Conservation (phyloP, 2,113 vertebrate genomes). For the Lagopus leucura region DNA sequence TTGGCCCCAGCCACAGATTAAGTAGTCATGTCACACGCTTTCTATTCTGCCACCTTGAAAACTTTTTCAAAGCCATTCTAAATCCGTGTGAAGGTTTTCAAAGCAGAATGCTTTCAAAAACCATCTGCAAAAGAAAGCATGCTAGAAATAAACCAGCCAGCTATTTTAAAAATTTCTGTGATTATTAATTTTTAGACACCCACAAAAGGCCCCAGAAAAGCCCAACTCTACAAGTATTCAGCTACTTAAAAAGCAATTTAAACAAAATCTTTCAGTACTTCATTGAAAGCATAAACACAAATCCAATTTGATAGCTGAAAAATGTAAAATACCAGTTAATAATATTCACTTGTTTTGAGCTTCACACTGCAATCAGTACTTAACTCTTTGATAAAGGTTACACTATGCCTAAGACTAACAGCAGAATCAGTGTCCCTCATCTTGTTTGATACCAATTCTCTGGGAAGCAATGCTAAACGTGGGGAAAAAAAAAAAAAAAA, state of each 20-base stretch:
- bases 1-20: conserved; percentile 53
- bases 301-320: not conserved
- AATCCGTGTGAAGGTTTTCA: conserved; percentile 47
- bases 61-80: conserved; percentile 61
- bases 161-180: conserved; percentile 14
- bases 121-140: conserved; percentile 47
- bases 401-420: not conserved
- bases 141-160: conserved; percentile 30
- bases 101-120: conserved; percentile 53
- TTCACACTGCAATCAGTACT: not conserved
- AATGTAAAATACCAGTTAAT: not conserved
- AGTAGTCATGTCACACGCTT: conserved; percentile 53
- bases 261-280: not conserved
- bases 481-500: not conserved
- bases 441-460: not conserved
- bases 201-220: conserved; percentile 26
- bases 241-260: conserved; percentile 5
- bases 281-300: not conserved
- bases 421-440: not conserved
- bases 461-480: not conserved
- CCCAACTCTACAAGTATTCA: not conserved
- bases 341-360: not conserved
- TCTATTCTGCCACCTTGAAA: conserved; percentile 56
- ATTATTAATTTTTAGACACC: conserved; percentile 12
- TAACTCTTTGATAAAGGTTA: not conserved